Evolutionary conservation across 2,113 vertebrate species (phyloP).

Genomic region (Pitta sordida): DNA sequence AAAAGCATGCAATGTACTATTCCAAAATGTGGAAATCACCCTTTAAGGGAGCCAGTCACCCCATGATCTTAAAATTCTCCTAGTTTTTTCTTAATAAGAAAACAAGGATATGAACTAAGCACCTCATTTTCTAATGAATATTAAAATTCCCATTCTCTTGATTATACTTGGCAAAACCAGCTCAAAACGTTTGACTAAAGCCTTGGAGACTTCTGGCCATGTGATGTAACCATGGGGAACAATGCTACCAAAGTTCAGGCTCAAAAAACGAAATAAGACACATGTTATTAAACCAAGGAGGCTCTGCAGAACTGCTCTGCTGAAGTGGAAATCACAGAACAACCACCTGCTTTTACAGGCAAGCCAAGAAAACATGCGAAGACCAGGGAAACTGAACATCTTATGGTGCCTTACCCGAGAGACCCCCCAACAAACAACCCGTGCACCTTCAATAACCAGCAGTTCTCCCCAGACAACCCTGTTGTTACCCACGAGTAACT

Average conservation of each 20-base stretch:
- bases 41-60: background rate
- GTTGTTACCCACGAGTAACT: background rate
- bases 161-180: background rate
- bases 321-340: background rate
- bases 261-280: background rate
- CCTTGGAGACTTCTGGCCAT: background rate
- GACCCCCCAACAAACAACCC: too few relatives aligned
- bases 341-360: background rate
- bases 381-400: background rate
- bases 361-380: background rate
- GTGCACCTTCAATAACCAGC: fast-evolving
- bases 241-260: constrained; percentile 32
- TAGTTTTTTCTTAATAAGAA: background rate
- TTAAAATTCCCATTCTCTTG: background rate
- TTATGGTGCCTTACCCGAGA: fast-evolving
- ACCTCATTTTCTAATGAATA: background rate
- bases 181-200: background rate
- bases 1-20: background rate
- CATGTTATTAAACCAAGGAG: background rate
- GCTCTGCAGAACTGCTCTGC: background rate
- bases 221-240: background rate
- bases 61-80: background rate
- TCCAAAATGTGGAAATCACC: background rate
- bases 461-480: fast-evolving
- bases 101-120: background rate